These are phyloP conservation scores for Babylonia areolata DNA, from an alignment of 1,140 invertebrate genomes.

Conservation along the genomic window DNA sequence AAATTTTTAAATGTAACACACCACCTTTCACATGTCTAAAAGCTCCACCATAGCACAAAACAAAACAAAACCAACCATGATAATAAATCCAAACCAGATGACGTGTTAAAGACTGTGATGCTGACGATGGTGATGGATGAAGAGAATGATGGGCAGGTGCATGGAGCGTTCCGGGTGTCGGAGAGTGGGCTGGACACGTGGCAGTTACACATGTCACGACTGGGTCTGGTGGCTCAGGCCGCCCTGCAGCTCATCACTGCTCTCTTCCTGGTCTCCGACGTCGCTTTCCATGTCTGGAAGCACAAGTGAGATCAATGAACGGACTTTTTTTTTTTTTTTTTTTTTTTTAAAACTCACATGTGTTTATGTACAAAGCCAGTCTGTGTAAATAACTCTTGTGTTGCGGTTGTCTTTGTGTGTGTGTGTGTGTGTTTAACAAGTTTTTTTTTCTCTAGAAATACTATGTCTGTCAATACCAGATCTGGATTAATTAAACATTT, in stretches of 20 bases:
- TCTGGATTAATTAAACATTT: too few relatives aligned
- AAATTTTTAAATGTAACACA: background rate
- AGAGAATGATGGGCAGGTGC: slow-evolving; percentile 77
- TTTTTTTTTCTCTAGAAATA: too few relatives aligned
- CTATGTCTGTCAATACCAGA: too few relatives aligned
- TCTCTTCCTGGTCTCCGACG: slow-evolving; percentile 92
- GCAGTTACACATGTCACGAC: slow-evolving; percentile 92
- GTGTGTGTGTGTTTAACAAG: too few relatives aligned
- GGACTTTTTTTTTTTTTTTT: too few relatives aligned
- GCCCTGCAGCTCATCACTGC: slow-evolving; percentile 89
- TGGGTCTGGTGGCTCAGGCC: slow-evolving; percentile 92
- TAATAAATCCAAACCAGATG: background rate
- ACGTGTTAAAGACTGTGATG: background rate
- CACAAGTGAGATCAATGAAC: slow-evolving; percentile 87
- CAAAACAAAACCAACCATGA: too few relatives aligned
- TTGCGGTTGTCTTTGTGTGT: too few relatives aligned
- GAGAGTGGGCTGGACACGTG: slow-evolving; percentile 81
- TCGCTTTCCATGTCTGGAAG: slow-evolving; percentile 93
- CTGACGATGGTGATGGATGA: background rate
- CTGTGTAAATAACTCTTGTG: too few relatives aligned
- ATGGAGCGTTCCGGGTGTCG: slow-evolving; percentile 79
- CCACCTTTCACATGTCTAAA: background rate
- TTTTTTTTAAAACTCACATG: too few relatives aligned
- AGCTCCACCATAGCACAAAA: background rate
- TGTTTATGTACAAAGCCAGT: too few relatives aligned